These are phyloP conservation scores for Dione vanillae DNA, from an alignment of 2,888 invertebrate genomes.

Conservation along the genomic window DNA sequence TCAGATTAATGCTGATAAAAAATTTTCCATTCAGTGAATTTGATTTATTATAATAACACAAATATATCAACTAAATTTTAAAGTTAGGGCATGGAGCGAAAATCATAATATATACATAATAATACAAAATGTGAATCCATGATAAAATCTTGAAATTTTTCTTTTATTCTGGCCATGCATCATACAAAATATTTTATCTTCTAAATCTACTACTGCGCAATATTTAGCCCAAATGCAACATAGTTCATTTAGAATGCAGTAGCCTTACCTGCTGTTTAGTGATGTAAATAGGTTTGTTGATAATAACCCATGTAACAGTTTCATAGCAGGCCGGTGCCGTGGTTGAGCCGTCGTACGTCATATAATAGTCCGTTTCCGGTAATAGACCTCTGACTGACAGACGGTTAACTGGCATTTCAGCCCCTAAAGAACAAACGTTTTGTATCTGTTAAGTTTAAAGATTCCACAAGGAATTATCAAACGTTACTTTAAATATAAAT, in stretches of 20 bases:
- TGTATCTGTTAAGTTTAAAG: conserved; percentile 11
- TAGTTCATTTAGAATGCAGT: neutral
- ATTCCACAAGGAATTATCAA: neutral
- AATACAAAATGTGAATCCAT: too few species aligned
- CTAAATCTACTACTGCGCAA: too few species aligned
- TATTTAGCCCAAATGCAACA: neutral
- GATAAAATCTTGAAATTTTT: neutral
- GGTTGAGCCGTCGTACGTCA: conserved; percentile 99
- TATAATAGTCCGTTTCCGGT: conserved; percentile 97
- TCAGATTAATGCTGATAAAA: conserved; percentile 6
- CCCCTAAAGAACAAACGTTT: conserved; percentile 82
- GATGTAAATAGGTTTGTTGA: conserved; percentile 99
- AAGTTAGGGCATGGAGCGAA: too few species aligned
- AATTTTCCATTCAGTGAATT: neutral
- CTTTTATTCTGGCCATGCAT: too few species aligned
- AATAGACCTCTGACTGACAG: conserved; percentile 94
- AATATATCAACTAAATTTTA: too few species aligned
- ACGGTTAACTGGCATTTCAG: conserved; percentile 92
- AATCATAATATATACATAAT: too few species aligned
- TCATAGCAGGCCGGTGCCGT: conserved; percentile 99
- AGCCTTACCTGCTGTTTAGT: conserved; percentile 96
- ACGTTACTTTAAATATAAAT: neutral
- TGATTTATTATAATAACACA: neutral
- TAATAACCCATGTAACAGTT: conserved; percentile 98
- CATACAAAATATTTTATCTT: too few species aligned